These are phyloP conservation scores for Thereva unica DNA, from an alignment of 2,888 invertebrate genomes.

Conservation along the genomic window DNA sequence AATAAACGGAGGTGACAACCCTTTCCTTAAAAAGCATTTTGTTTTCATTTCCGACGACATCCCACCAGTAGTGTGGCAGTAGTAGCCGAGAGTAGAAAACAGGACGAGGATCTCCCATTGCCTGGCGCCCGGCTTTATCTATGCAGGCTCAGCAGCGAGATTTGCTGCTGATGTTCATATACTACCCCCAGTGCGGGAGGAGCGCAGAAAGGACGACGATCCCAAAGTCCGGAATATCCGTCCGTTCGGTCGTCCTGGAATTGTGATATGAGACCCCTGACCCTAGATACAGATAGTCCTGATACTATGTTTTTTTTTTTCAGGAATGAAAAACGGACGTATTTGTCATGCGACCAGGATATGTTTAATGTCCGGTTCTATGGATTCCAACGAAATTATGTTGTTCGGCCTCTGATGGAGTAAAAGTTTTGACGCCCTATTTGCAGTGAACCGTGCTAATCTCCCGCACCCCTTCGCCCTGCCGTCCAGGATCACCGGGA, in stretches of 20 bases:
- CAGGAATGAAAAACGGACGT: slow-evolving; percentile 19
- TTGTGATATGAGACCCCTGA: slow-evolving; percentile 5
- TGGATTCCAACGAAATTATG: slow-evolving; percentile 3
- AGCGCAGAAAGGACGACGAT: no score
- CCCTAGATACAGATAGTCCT: slow-evolving; percentile 10
- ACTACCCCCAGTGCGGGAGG: no score
- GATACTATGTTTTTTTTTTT: not conserved
- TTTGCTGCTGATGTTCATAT: slow-evolving; percentile 2
- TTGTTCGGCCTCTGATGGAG: not conserved
- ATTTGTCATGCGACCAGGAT: slow-evolving; percentile 30
- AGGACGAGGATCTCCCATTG: slow-evolving; percentile 1
- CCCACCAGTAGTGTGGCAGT: slow-evolving; percentile 1
- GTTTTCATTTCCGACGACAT: slow-evolving; percentile 31
- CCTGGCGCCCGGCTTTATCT: slow-evolving; percentile 18
- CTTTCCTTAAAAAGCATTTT: slow-evolving; percentile 26
- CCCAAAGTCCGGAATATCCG: no score
- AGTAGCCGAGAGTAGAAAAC: not conserved
- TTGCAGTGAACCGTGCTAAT: no score
- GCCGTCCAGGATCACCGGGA: no score
- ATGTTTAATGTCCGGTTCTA: slow-evolving; percentile 34
- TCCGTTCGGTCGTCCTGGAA: no score
- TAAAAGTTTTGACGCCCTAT: no score
- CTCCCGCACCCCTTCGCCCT: no score
- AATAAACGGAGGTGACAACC: slow-evolving; percentile 15
- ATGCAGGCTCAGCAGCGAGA: slow-evolving; percentile 15